Evolutionary conservation across 2,797 vertebrate genomes (phyloP), one percentile per base, ranked within the genome.

Genomic region (Darevskia mixta): DNA sequence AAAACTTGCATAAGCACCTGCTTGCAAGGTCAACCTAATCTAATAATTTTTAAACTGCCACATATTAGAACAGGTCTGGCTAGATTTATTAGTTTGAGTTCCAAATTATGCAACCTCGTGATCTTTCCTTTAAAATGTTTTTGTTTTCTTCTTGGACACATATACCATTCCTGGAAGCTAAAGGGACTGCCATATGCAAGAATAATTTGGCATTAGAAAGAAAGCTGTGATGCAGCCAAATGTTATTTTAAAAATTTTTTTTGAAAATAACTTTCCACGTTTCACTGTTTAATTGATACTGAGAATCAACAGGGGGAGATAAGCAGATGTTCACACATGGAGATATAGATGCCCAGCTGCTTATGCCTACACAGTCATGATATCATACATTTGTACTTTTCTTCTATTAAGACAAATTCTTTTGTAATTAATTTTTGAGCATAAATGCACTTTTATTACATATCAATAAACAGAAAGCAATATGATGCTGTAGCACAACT

Each of bases 1-100:
- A 91, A 90, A 95, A 94, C 83, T 88, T 88, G 83, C 86, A 91
- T 90, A 94, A 95, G 86, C 89, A 95, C 94, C 92, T 94, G 86
- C 85, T 93, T 92, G 45, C 88, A 93, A 32, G 13, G 90, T 92
- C 77, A 78, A 66, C 27, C 49, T 83, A 82, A 93, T 45, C 88
- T 41, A 88, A 81, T 85, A n/a, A 43, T 82, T 90, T 89, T 91
- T 91, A 55, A 88, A 87, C 69, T 91, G 92, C 90, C 87, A 91
- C 17, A 83, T 55, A 88, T 84, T 88, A 86, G 87, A 91, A 88
- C 81, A 93, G 90, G 55, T 82, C 69, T 82, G 76, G 88, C 72
- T 90, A 90, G 86, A 92, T 88, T 92, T 55, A 81, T 81, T 88
- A 88, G 79, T 88, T 90, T 83, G 87, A 90, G 8, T 91, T 79